Evolutionary conservation across 2,888 invertebrate genomes (phyloP), one percentile per base, ranked within the genome.

Genomic region (Stenotaenia linearis): DNA sequence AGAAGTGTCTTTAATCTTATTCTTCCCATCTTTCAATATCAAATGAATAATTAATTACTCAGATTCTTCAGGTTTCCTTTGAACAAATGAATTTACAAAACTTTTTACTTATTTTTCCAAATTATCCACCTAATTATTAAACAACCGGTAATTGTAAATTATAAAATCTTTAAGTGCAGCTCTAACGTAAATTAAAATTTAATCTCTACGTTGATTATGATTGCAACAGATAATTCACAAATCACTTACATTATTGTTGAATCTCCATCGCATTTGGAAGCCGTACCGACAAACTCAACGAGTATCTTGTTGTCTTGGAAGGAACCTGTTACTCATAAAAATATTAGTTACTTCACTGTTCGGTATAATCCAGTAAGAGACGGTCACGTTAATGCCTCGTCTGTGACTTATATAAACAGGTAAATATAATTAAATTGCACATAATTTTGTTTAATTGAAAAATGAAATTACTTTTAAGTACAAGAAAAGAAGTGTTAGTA

Each of bases 261-360:
- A 78, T 83, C 84, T 18, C 89, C 89, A 77, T 86, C 86, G 80
- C 84, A 86, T 45, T 84, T 90, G 77, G 88, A 89, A 84, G 89
- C 89, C 56, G 85, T 86, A 80, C 87, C 89, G 32, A 83, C 87
- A 75, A 88, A 89, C 75, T 85, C 89, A 12, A 87, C 86, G 79
- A 86, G 88, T 61, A 88, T 90, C 80, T 88, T 88, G 82, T 84
- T 90, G 78, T 87, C 87, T 0, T 91, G 90, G 90, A 84, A 84
- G 30, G 84, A 87, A 77, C 84, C 86, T 23, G 79, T 80, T 18
- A 37, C 81, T 75, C 81, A 56, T 80, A 81, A 81, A 82, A 83
- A 83, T 80, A 85, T 86, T 76, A 86, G 86, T 82, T 87, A 85
- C 83, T 90, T 88, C 83, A 88, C 88, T 81, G 85, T 90, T 78